A percentile compares a stretch with the other conserved stretches of the same genome.
Conservation (phyloP, 2,888 invertebrate species). For the Tryphoninae sp. region DNA sequence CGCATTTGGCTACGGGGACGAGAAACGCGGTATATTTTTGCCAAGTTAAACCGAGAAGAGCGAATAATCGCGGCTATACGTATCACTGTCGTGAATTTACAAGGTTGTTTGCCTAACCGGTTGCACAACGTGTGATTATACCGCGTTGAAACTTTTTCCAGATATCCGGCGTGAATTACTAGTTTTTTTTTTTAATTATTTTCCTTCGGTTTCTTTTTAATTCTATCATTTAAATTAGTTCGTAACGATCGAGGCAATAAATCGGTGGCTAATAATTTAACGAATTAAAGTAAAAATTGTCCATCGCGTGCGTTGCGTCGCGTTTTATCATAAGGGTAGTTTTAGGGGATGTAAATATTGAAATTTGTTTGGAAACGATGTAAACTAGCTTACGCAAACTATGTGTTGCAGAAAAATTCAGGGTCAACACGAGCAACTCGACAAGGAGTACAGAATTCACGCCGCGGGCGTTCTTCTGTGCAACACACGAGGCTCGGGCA, state of each 20-base stretch:
- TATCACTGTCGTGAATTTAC: slow-evolving; percentile 72
- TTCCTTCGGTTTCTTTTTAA: neutral
- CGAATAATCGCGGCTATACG: slow-evolving; percentile 54
- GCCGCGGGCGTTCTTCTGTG: slow-evolving; percentile 86
- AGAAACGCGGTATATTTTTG: slow-evolving; percentile 46
- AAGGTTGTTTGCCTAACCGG: slow-evolving; percentile 72
- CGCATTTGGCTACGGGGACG: slow-evolving; percentile 12
- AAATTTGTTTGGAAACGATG: neutral
- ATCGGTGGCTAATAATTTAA: too few species aligned
- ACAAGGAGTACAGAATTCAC: slow-evolving; percentile 86
- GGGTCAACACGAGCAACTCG: slow-evolving; percentile 87
- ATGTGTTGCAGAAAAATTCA: slow-evolving; percentile 85
- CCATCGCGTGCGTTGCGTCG: neutral
- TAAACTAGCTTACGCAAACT: neutral
- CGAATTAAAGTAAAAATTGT: too few species aligned
- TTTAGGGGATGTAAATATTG: neutral
- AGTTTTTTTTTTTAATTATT: neutral
- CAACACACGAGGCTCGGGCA: slow-evolving; percentile 85
- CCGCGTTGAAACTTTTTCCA: slow-evolving; percentile 68
- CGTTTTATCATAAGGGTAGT: neutral
- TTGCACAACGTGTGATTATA: slow-evolving; percentile 70
- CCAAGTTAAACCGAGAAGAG: slow-evolving; percentile 47
- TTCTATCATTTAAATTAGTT: neutral
- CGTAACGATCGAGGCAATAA: neutral
- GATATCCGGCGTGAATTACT: slow-evolving; percentile 43